Percentiles rank a stretch among this genome's conserved stretches.
Evolutionary conservation across 2,888 invertebrate species (phyloP).

Genomic region (Mystacides longicornis): DNA sequence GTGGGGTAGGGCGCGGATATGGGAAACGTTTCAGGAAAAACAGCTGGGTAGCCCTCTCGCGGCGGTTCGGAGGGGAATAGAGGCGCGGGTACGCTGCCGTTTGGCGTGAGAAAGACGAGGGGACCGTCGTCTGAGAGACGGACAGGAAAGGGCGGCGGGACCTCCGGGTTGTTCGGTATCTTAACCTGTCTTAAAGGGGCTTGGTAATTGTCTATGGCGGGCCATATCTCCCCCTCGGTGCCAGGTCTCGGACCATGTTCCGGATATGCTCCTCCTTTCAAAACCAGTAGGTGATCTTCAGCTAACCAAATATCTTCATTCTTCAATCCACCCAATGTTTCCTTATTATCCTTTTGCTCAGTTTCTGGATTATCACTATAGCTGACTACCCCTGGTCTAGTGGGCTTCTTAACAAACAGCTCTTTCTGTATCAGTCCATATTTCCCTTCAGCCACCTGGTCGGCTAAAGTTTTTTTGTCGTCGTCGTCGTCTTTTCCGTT

Average conservation of each 20-base stretch:
- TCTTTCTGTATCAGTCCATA: constrained; percentile 84
- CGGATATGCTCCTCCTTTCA: constrained; percentile 71
- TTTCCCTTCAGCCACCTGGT: constrained; percentile 85
- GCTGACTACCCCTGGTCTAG: constrained; percentile 75
- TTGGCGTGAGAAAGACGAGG: constrained; percentile 77
- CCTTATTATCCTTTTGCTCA: constrained; percentile 64
- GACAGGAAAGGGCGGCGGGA: constrained; percentile 91
- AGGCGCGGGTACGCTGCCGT: constrained; percentile 66
- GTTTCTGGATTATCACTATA: constrained; percentile 76
- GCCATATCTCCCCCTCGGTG: constrained; percentile 54
- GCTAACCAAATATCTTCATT: constrained; percentile 88
- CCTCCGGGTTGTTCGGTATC: constrained; percentile 71
- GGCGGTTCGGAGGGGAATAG: constrained; percentile 58
- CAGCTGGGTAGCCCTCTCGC: constrained; percentile 52
- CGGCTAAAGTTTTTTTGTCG: constrained; percentile 76
- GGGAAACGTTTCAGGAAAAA: constrained; percentile 51
- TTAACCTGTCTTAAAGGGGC: constrained; percentile 80
- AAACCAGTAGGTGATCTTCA: constrained; percentile 77
- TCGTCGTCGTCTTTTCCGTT: constrained; percentile 53
- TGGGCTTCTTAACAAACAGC: constrained; percentile 61
- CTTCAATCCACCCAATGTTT: constrained; percentile 72
- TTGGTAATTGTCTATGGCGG: constrained; percentile 76
- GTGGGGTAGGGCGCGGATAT: constrained; percentile 32
- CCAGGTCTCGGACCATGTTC: constrained; percentile 38
- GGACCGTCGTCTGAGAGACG: constrained; percentile 81